Percentiles rank a stretch among this genome's conserved stretches.
phyloP scores from a whole-genome alignment of 1,140 invertebrate species.

The Calosoma granatense region DNA sequence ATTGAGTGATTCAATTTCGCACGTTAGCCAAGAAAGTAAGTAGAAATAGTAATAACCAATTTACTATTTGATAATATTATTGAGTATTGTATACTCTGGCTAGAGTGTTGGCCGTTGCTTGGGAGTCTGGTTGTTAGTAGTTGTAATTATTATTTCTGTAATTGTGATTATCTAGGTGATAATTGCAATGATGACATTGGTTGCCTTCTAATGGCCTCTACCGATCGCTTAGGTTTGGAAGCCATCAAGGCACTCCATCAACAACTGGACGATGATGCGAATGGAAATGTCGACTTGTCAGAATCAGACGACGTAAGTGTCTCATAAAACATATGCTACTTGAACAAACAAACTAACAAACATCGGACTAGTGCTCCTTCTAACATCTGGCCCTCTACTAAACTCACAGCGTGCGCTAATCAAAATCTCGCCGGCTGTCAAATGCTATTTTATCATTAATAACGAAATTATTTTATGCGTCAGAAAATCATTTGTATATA shows the following conservation, averaged over 20 bases:
- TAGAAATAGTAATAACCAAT: constrained; percentile 10
- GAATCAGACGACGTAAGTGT: constrained; percentile 87
- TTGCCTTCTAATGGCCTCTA: constrained; percentile 58
- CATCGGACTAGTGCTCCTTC: too few relatives aligned
- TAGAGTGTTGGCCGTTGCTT: too few relatives aligned
- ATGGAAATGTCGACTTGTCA: constrained; percentile 87
- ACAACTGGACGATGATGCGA: constrained; percentile 87
- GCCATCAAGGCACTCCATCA: constrained; percentile 79
- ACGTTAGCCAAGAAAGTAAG: constrained; percentile 38
- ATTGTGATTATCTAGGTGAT: constrained; percentile 24
- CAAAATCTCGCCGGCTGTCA: too few relatives aligned
- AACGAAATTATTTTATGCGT: too few relatives aligned
- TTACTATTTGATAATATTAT: neutral
- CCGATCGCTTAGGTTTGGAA: constrained; percentile 75
- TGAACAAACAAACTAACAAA: neutral
- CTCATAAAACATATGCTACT: constrained; percentile 6
- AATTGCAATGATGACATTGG: constrained; percentile 54
- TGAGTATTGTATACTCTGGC: neutral
- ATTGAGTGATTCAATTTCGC: constrained; percentile 35
- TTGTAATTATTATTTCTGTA: constrained; percentile 13
- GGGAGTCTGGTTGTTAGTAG: neutral
- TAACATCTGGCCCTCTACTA: too few relatives aligned
- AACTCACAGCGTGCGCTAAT: too few relatives aligned
- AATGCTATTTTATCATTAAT: too few relatives aligned
- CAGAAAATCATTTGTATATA: too few relatives aligned